These are phyloP conservation scores for Dallia pectoralis DNA, from an alignment of 2,797 vertebrate species.

Conservation along the genomic window DNA sequence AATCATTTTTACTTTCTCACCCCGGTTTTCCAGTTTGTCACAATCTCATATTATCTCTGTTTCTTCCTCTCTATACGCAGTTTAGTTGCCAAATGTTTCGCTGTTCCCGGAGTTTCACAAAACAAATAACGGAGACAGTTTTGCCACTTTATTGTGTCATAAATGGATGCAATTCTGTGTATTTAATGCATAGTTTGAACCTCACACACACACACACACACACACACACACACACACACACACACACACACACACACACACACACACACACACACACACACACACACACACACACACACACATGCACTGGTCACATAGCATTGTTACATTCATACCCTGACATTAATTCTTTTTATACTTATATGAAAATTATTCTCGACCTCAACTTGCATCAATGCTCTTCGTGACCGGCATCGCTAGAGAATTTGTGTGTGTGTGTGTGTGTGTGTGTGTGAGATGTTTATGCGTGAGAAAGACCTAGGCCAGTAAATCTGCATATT, in stretches of 20 bases:
- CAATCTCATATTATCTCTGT: neutral
- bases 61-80: neutral
- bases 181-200: neutral
- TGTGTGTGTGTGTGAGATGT: neutral
- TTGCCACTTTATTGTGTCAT: neutral
- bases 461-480: too few relatives aligned
- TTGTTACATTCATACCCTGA: neutral
- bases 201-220: neutral
- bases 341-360: constrained; percentile 2
- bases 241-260: neutral
- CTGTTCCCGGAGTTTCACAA: neutral
- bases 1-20: neutral
- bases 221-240: neutral
- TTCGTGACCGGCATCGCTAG: neutral
- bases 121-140: neutral
- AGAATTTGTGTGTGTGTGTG: too few relatives aligned
- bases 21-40: neutral
- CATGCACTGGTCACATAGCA: too few relatives aligned
- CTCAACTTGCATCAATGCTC: neutral
- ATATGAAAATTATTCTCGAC: constrained; percentile 4
- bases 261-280: too few relatives aligned
- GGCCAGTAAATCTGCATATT: too few relatives aligned
- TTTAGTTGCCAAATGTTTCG: neutral
- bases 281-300: too few relatives aligned
- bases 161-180: neutral